Conservation (phyloP, 1,140 invertebrate species). For the Thaumatotibia leucotreta region DNA sequence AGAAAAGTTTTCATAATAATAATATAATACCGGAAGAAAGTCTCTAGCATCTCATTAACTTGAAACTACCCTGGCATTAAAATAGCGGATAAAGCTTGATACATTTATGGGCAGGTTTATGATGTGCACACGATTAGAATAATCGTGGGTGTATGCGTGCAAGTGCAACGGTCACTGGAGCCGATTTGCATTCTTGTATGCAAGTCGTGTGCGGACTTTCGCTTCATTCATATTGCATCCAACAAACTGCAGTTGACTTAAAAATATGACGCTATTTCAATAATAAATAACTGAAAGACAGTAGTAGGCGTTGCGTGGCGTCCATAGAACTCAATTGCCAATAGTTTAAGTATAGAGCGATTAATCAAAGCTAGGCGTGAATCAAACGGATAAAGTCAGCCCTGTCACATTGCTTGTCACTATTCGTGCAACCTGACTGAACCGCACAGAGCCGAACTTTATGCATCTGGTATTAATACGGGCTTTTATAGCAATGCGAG, state of each 20-base stretch:
- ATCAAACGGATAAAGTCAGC: too few relatives aligned
- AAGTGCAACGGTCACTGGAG: constrained; percentile 58
- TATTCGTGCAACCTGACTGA: too few relatives aligned
- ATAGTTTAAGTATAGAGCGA: not conserved
- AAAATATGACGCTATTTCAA: not conserved
- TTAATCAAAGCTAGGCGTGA: too few relatives aligned
- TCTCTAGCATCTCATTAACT: constrained; percentile 19
- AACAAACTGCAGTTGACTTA: constrained; percentile 73
- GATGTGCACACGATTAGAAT: constrained; percentile 55
- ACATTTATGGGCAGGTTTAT: constrained; percentile 48
- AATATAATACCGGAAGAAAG: constrained; percentile 38
- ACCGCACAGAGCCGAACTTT: too few relatives aligned
- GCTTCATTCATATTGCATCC: constrained; percentile 32
- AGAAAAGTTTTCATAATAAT: not conserved
- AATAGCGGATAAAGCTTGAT: not conserved
- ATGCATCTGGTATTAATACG: too few relatives aligned
- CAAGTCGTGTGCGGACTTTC: constrained; percentile 56
- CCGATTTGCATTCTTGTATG: constrained; percentile 57
- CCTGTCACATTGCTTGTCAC: too few relatives aligned
- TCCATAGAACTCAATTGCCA: not conserved
- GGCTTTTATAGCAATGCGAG: too few relatives aligned
- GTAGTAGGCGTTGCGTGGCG: not conserved
- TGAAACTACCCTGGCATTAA: not conserved
- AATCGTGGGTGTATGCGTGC: constrained; percentile 41
- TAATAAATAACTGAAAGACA: not conserved